Evolutionary conservation across 2,797 vertebrate species (phyloP), one percentile per base, ranked within the genome.

Genomic region (Neosilurus hyrtlii): DNA sequence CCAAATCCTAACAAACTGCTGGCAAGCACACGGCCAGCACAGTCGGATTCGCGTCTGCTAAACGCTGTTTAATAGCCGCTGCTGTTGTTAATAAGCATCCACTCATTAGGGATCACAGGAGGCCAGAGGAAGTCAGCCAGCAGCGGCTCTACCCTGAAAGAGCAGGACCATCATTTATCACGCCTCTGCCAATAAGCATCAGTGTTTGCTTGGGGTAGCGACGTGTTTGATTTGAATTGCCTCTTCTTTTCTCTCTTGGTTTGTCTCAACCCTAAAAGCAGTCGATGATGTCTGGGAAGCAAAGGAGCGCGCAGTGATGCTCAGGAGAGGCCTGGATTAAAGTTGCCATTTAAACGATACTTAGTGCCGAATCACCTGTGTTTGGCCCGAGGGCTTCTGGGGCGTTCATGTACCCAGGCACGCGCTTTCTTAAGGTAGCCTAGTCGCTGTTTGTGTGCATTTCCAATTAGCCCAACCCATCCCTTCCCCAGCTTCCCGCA

Each of bases 111-210:
- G 77, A 75, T 81, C 73, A 77, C 78, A 72, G 56, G 77, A 83
- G 74, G 81, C 85, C 81, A 56, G 67, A 79, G 81, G 43, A 79
- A 76, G 79, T 82, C 78, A 76, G 67, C 57, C 57, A 72, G 82
- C 77, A 80, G 74, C 12, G 7, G 22, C 76, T 75, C 56, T 37
- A 66, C 9, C 63, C 73, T 54, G 75, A 83, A 85, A 79, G 79
- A 86, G 75, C 70, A 63, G 52, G 72, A 76, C 79, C 35, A 80
- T 85, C 75, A 87, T 89, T 87, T 83, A 89, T 87, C 85, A 86
- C 72, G 18, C 76, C 82, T 81, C 77, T 85, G 82, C 85, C 88
- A 83, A 85, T 85, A 85, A 57, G 83, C 80, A 71, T 81, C 83
- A 70, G 66, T 75, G 4, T 85, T 74, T 56, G 77, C 85, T 86